Evolutionary conservation across 1,140 invertebrate species (phyloP), one percentile per base, ranked within the genome.

Genomic region (Euura saliciscinereae): DNA sequence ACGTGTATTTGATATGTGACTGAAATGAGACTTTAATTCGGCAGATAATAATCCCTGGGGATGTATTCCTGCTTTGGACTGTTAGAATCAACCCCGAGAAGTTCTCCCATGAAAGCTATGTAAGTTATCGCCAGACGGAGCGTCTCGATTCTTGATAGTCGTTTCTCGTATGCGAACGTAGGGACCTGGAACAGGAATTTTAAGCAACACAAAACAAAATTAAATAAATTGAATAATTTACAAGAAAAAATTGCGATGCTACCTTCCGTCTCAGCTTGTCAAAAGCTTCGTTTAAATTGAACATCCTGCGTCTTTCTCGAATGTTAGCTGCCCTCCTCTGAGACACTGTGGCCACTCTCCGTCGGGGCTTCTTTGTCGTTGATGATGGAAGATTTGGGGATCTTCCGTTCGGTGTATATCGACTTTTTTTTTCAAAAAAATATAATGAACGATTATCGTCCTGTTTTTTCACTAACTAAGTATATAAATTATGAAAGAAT

Each of bases 131-230:
- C 98, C 78, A 99, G 87, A 1, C 98, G 91, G 1, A 99, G 89
- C 0, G 98, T 99, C 88, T 99, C 98, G 78, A 99, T 99, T 80
- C 98, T 95, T 0, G 98, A 99, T 0, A 99, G 90, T 0, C 98
- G 91, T 84, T 99, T 99, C 85, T 99, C 98, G 81, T 99, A 99
- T 0, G 98, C 98, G 85, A 99, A 99, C 1, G 98, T 99, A 43
- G 98, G 98, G 8, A 99, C 98, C 91, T 93, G 78, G 28, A 74
- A 51, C 73, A 72, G 7, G 79, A 80, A 76, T 28, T 28, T 28
- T 28, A 28, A 1, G 28, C 28, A 28, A 28, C 28, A 28, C 28
- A 28, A 28, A 69, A 65, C 66, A 66, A 10, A 65, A 13, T 65
- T 43, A 8, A 46, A 66, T 3, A 28, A 67, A 66, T 6, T 1